A percentile compares a stretch with the other conserved stretches of the same genome.
These are phyloP conservation scores for Rousettus leschenaultii DNA, from an alignment of 2,113 vertebrate species.

Conservation along the genomic window DNA sequence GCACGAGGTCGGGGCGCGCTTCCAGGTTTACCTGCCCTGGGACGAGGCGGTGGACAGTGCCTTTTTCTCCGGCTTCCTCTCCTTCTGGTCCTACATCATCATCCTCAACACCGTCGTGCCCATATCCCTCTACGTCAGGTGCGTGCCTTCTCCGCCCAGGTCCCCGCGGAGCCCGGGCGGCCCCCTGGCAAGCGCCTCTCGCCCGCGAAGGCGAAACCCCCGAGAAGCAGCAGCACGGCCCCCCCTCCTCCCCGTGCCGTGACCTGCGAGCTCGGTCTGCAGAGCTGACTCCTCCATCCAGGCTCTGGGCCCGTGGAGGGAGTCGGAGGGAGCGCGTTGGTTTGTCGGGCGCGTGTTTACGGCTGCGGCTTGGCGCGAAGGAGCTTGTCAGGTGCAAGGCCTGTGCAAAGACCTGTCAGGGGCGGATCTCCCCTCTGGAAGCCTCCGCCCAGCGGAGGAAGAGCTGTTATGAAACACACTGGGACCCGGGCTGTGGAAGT, in stretches of 20 bases:
- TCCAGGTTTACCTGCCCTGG: conserved; percentile 96
- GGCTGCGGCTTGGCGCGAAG: neutral
- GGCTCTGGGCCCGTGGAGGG: neutral
- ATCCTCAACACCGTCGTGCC: conserved; percentile 98
- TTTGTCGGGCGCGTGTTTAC: neutral
- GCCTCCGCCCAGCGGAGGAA: neutral
- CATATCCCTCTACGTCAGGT: conserved; percentile 97
- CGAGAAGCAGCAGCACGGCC: neutral
- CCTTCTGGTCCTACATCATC: conserved; percentile 98
- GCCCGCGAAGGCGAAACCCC: neutral
- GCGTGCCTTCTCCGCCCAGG: neutral
- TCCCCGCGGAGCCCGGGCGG: neutral
- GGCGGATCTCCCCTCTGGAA: neutral
- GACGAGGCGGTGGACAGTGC: conserved; percentile 93
- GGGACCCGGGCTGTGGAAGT: neutral
- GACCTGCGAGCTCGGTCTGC: neutral
- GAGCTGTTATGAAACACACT: neutral
- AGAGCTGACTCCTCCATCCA: neutral
- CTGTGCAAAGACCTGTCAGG: neutral
- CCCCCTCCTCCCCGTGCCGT: neutral
- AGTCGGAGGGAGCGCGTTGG: neutral
- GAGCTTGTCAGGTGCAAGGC: neutral
- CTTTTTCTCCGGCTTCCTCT: conserved; percentile 94
- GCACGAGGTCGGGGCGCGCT: conserved; percentile 89
- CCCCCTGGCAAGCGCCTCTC: neutral